Percentiles rank a stretch among this genome's conserved stretches.
phyloP scores from a whole-genome alignment of 2,797 vertebrate genomes.

The Natrix natrix region DNA sequence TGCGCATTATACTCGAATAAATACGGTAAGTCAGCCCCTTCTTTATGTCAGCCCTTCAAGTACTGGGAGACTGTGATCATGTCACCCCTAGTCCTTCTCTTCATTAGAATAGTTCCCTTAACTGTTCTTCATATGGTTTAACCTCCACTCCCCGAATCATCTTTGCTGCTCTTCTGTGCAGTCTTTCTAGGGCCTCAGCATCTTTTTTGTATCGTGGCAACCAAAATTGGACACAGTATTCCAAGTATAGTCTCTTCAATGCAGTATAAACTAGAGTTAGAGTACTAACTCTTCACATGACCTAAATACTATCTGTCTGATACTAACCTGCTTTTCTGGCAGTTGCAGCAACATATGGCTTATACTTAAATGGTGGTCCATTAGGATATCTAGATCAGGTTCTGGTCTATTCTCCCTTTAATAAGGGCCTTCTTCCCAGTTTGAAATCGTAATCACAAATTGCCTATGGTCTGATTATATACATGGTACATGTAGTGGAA shows the following conservation, averaged over 20 bases:
- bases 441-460: fast-evolving
- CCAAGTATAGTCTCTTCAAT: neutral
- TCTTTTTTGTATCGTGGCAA: neutral
- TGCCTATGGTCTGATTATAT: neutral
- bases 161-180: too few relatives aligned
- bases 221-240: neutral
- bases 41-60: neutral
- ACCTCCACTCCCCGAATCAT: too few relatives aligned
- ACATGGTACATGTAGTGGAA: neutral
- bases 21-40: too few relatives aligned
- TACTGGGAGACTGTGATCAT: neutral
- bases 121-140: too few relatives aligned
- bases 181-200: too few relatives aligned
- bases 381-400: neutral
- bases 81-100: neutral
- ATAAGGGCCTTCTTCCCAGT: neutral
- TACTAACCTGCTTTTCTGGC: neutral
- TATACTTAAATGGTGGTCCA: neutral
- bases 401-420: neutral
- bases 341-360: neutral
- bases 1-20: too few relatives aligned
- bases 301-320: neutral
- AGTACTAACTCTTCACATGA: neutral
- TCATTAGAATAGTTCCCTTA: too few relatives aligned
- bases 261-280: neutral